Conservation (phyloP, 2,797 vertebrate genomes). For the Petrocephalus sullivani region DNA sequence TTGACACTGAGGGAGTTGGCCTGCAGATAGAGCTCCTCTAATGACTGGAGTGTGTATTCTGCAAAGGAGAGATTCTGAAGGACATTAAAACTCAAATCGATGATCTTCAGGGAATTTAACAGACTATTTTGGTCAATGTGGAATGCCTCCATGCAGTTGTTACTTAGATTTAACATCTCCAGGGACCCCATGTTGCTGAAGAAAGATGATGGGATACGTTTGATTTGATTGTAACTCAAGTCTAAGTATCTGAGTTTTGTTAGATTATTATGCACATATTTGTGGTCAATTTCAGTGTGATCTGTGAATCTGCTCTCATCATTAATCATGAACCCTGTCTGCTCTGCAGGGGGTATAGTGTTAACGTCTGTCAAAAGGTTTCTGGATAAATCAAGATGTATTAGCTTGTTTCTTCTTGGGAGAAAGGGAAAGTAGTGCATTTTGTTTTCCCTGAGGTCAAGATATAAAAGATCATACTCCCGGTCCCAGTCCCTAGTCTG, state of each 20-base stretch:
- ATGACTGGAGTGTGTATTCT: conserved; percentile 40
- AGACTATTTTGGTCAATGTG: conserved; percentile 34
- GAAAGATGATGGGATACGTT: conserved; percentile 64
- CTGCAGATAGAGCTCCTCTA: conserved; percentile 72
- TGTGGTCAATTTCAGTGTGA: conserved; percentile 35
- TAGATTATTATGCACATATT: conserved; percentile 42
- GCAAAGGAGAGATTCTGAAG: conserved; percentile 67
- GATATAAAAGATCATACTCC: conserved; percentile 60
- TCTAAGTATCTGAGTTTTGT: conserved; percentile 71
- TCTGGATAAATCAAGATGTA: conserved; percentile 76
- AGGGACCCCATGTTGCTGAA: conserved; percentile 68
- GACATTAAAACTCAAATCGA: conserved; percentile 78
- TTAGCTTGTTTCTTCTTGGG: conserved; percentile 64
- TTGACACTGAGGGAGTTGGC: conserved; percentile 66
- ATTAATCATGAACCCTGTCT: conserved; percentile 39
- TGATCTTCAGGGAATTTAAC: conserved; percentile 57
- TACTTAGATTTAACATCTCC: conserved; percentile 78
- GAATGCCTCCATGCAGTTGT: conserved; percentile 78
- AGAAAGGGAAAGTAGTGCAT: conserved; percentile 76
- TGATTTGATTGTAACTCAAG: conserved; percentile 86
- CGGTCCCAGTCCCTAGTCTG: conserved; percentile 51
- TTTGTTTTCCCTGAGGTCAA: conserved; percentile 89
- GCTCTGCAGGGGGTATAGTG: conserved; percentile 42
- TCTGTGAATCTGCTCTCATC: conserved; percentile 39
- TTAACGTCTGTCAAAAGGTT: conserved; percentile 72